phyloP scores from a whole-genome alignment of 2,797 vertebrate genomes.

The Microctenopoma lineatum region DNA sequence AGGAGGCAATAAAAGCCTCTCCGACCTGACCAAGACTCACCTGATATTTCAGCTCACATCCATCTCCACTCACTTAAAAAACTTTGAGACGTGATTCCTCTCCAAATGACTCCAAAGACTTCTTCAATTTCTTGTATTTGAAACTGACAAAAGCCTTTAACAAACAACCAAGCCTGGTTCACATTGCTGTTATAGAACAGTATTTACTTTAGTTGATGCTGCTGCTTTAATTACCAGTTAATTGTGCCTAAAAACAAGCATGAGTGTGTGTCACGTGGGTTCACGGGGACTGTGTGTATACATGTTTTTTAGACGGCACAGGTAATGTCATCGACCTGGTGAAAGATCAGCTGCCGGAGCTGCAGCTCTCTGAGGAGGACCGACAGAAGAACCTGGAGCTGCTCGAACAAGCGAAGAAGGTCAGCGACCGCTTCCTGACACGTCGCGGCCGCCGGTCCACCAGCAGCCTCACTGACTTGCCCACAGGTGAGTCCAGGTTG shows the following conservation, averaged over 20 bases:
- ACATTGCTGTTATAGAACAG: background rate
- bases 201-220: too few species aligned
- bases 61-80: slow-evolving; percentile 9
- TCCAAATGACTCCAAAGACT: too few species aligned
- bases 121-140: background rate
- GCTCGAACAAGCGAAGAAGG: slow-evolving; percentile 95
- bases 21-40: slow-evolving; percentile 12
- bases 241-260: background rate
- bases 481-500: slow-evolving; percentile 78
- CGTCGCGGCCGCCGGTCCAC: slow-evolving; percentile 92
- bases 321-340: slow-evolving; percentile 94
- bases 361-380: slow-evolving; percentile 93
- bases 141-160: background rate
- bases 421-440: slow-evolving; percentile 92
- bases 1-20: slow-evolving; percentile 24
- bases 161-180: background rate
- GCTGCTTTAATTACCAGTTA: too few species aligned
- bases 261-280: slow-evolving; percentile 3
- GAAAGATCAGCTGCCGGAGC: slow-evolving; percentile 91
- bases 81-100: background rate
- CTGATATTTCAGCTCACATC: slow-evolving; percentile 45
- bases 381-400: slow-evolving; percentile 95
- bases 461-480: slow-evolving; percentile 89
- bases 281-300: background rate
- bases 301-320: slow-evolving; percentile 82